These are phyloP conservation scores for Cheilosia vulpina DNA, from an alignment of 2,888 invertebrate genomes.

Conservation along the genomic window DNA sequence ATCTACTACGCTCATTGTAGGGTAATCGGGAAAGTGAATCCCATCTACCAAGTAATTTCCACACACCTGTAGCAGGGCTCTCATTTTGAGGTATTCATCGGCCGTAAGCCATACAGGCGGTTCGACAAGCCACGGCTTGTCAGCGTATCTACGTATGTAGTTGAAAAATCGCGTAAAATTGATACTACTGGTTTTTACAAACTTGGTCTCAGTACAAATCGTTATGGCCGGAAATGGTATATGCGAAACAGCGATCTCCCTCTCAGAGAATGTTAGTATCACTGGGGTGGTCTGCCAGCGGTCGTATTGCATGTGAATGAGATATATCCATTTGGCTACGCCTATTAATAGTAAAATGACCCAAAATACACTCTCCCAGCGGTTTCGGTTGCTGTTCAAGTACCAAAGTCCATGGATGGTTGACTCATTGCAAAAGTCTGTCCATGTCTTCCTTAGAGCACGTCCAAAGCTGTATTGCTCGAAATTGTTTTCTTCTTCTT, in stretches of 20 bases:
- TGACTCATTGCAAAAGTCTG: background rate
- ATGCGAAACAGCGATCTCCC: constrained; percentile 9
- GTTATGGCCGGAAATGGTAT: constrained; percentile 24
- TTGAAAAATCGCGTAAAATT: constrained; percentile 31
- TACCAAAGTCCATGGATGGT: constrained; percentile 7
- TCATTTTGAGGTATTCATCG: constrained; percentile 27
- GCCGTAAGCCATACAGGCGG: constrained; percentile 15
- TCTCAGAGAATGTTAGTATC: background rate
- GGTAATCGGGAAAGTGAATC: constrained; percentile 7
- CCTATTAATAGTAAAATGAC: background rate
- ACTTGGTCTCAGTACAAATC: constrained; percentile 6
- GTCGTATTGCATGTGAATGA: background rate
- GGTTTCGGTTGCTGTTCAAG: background rate
- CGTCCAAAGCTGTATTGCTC: background rate
- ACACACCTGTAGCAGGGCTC: constrained; percentile 40
- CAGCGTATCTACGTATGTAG: background rate
- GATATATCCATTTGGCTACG: background rate
- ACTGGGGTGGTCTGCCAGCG: constrained; percentile 4
- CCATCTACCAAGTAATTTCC: constrained; percentile 9
- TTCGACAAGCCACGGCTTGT: background rate
- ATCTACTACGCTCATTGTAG: background rate
- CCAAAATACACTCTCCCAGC: background rate
- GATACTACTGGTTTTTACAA: background rate
- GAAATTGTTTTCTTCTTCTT: background rate
- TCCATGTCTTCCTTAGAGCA: background rate